Evolutionary conservation across 2,888 invertebrate species (phyloP).

Genomic region (Parnassius orleans): DNA sequence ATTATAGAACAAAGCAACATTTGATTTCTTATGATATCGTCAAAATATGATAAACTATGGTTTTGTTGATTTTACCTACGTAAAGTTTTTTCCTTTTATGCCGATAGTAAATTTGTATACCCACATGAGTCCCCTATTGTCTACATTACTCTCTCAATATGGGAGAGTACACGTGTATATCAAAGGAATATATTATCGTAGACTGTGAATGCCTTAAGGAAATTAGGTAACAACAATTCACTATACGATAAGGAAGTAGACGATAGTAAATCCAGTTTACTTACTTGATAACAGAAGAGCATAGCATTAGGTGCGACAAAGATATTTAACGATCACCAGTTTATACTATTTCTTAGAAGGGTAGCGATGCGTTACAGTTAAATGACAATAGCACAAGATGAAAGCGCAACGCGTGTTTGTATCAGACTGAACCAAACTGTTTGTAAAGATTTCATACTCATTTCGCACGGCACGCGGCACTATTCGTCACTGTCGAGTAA

Average conservation of each 20-base stretch:
- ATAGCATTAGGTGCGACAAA: background rate
- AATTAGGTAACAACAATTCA: too few species aligned
- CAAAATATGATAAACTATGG: too few species aligned
- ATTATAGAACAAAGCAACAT: too few species aligned
- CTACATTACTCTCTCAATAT: too few species aligned
- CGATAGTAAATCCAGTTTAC: constrained; percentile 15
- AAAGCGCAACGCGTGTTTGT: constrained; percentile 15
- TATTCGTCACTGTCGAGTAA: constrained; percentile 67
- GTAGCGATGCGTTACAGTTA: background rate
- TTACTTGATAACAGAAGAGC: constrained; percentile 16
- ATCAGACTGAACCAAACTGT: constrained; percentile 32
- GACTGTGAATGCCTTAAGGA: too few species aligned
- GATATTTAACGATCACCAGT: background rate
- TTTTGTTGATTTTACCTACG: too few species aligned
- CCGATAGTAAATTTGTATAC: too few species aligned
- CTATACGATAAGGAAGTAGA: constrained; percentile 9
- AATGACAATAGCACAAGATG: constrained; percentile 4
- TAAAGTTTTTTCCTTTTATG: too few species aligned
- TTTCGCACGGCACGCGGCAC: constrained; percentile 63
- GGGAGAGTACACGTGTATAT: too few species aligned
- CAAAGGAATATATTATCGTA: too few species aligned
- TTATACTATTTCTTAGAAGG: constrained; percentile 1
- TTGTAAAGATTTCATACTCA: constrained; percentile 66
- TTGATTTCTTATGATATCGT: too few species aligned
- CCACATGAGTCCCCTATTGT: too few species aligned